Evolutionary conservation across 2,888 invertebrate species (phyloP).

Genomic region (Eupithecia dodoneata): DNA sequence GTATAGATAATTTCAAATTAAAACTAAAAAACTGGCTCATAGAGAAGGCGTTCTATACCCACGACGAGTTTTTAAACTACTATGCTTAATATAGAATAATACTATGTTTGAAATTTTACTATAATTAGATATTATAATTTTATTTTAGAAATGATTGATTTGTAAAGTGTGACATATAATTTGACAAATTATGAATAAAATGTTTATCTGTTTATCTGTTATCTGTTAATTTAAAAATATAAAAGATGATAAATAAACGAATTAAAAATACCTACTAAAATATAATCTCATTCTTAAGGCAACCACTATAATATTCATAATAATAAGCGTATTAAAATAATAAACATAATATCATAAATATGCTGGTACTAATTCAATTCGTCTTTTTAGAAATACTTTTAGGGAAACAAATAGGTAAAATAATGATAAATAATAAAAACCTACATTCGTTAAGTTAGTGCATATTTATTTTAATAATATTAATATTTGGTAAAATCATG

Average conservation of each 20-base stretch:
- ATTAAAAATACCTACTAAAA: neutral
- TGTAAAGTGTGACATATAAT: too few species aligned
- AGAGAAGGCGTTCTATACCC: too few species aligned
- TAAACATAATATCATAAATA: neutral
- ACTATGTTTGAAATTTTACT: too few species aligned
- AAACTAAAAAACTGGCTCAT: too few species aligned
- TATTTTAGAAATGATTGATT: too few species aligned
- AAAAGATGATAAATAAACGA: neutral
- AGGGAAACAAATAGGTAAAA: neutral
- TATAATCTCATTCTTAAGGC: neutral
- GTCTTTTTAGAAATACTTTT: neutral
- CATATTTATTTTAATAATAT: neutral
- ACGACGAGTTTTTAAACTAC: too few species aligned
- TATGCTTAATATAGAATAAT: too few species aligned
- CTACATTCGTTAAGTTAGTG: neutral
- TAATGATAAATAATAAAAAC: neutral
- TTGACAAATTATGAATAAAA: too few species aligned
- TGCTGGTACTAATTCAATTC: neutral
- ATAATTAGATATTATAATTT: too few species aligned
- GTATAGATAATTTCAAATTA: too few species aligned
- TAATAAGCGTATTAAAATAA: too few species aligned
- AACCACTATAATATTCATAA: neutral
- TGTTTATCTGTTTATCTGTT: too few species aligned
- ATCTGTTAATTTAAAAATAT: neutral
- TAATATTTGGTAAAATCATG: conserved; percentile 17